Conservation (phyloP, 2,113 vertebrate species). For the Arvicanthis niloticus region DNA sequence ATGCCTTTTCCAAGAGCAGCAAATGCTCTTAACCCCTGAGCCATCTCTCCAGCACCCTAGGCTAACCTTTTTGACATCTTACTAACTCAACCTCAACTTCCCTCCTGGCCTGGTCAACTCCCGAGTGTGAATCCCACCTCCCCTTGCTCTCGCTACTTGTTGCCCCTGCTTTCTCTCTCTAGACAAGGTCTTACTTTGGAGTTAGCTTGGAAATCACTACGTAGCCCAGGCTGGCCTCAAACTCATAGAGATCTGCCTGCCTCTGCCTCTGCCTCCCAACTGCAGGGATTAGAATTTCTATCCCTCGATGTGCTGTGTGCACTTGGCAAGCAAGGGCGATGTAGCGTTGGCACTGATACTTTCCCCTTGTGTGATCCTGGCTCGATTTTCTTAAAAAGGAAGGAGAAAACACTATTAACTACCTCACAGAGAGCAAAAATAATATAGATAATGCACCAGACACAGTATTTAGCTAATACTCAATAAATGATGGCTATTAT, state of each 20-base stretch:
- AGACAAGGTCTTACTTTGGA: not conserved
- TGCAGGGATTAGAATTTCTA: not conserved
- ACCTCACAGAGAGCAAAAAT: not conserved
- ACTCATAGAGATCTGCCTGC: not conserved
- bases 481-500: not conserved
- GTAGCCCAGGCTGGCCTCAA: not conserved
- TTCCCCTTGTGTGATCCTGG: not conserved
- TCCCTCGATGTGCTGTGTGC: not conserved
- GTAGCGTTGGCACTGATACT: not conserved
- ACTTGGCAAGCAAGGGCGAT: not conserved
- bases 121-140: not conserved
- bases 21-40: not conserved
- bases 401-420: not conserved
- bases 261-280: not conserved
- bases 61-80: conserved; percentile 3
- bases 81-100: not conserved
- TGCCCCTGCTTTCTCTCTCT: not conserved
- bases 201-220: not conserved
- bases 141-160: not conserved
- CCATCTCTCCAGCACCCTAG: not conserved
- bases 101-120: not conserved
- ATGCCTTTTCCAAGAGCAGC: not conserved
- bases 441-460: not conserved
- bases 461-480: not conserved
- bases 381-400: not conserved